phyloP scores from a whole-genome alignment of 2,113 vertebrate species.

The Promerops cafer region DNA sequence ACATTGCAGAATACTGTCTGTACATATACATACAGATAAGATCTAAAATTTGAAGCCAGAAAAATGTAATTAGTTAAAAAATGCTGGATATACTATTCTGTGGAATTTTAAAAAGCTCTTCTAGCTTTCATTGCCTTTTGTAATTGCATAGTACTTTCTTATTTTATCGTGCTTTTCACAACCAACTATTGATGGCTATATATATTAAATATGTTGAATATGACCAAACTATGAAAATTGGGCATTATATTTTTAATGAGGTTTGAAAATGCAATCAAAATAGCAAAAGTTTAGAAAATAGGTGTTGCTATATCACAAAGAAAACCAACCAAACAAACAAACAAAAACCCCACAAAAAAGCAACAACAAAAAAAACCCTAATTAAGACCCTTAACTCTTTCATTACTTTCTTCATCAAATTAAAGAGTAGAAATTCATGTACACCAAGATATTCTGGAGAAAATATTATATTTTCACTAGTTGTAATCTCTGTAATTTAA shows the following conservation, averaged over 20 bases:
- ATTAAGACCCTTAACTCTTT: background rate
- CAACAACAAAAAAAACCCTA: accelerated
- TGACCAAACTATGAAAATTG: background rate
- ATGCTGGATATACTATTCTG: background rate
- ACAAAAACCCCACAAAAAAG: too few relatives aligned
- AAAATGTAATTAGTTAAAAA: background rate
- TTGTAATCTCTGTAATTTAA: background rate
- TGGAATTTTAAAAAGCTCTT: background rate
- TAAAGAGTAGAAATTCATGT: background rate
- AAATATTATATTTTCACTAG: background rate
- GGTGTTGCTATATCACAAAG: background rate
- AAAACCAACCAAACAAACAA: background rate
- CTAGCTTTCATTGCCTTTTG: background rate
- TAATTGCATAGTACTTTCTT: background rate
- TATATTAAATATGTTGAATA: background rate
- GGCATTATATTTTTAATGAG: background rate
- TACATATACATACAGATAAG: background rate
- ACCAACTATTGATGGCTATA: background rate
- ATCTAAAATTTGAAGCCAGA: background rate
- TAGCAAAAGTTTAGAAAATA: background rate
- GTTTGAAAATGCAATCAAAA: background rate
- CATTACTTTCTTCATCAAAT: background rate
- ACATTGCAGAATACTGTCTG: background rate
- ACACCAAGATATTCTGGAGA: background rate
- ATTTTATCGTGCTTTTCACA: background rate